Evolutionary conservation across 2,888 invertebrate genomes (phyloP), one percentile per base, ranked within the genome.

Genomic region (Trisateles emortualis): DNA sequence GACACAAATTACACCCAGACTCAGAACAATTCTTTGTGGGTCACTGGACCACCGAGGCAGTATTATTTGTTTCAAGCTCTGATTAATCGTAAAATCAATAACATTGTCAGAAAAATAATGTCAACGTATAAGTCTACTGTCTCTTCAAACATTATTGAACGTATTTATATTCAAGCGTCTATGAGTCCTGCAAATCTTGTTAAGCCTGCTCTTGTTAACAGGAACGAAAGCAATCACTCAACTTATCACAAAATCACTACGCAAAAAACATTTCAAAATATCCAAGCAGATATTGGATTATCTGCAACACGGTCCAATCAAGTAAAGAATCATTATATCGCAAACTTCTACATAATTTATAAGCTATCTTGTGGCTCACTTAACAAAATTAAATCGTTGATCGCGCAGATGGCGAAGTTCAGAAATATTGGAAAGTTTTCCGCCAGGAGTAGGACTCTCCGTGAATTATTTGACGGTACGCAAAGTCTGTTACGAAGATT

Each of bases 331-430:
- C 40, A 66, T 72, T 68, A 69, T 58, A 49, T 64, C 53, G 39
- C 62, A 62, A 72, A 69, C 63, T 72, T 72, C 47, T 68, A 53
- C 66, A 78, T 82, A 78, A 83, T 77, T 81, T 80, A 81, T 78
- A 74, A 78, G 68, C 69, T 67, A 60, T 68, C 66, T 68, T 66
- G 69, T 68, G 76, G 69, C 79, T 82, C 86, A 86, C 86, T 86
- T 84, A 80, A 79, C 82, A 72, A 82, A 85, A 86, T 86, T 84
- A 84, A 85, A 79, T 72, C 78, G 72, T 74, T 74, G 68, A 72
- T 71, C 71, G 65, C 68, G 66, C 64, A 75, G 73, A 76, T 77
- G 79, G 76, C 69, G 64, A 68, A 80, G 74, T 80, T 79, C 73
- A 71, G 75, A 79, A 84, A 84, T 81, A 79, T 78, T 74, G 74